Conservation (phyloP, 53 echinoderm and acorn worm species). For the Mesocentrotus franciscanus region DNA sequence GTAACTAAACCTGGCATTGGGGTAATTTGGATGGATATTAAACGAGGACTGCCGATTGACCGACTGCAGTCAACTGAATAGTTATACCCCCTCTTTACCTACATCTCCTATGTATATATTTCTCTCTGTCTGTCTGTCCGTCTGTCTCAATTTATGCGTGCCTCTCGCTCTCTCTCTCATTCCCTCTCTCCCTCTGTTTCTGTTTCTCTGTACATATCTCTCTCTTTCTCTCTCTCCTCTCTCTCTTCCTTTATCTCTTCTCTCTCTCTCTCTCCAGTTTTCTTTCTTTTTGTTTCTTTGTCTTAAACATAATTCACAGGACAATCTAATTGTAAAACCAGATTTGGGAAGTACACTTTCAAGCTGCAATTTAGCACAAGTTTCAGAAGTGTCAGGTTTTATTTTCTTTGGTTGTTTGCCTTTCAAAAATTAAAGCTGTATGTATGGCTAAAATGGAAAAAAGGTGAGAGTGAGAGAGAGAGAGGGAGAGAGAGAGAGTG, state of each 20-base stretch:
- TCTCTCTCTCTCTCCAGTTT: too few species aligned
- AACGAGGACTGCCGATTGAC: conserved; percentile 1
- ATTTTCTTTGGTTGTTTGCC: neutral
- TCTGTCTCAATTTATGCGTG: neutral
- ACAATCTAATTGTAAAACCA: neutral
- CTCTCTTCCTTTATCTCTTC: too few species aligned
- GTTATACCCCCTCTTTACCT: neutral
- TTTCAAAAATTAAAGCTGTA: neutral
- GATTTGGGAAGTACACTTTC: neutral
- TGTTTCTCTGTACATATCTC: too few species aligned
- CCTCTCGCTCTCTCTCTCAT: neutral
- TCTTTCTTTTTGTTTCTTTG: too few species aligned
- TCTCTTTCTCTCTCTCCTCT: too few species aligned
- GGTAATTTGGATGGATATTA: conserved; percentile 14
- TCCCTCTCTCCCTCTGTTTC: too few species aligned
- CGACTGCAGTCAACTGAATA: neutral
- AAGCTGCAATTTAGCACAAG: neutral
- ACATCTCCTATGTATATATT: too few species aligned
- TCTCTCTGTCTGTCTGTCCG: neutral
- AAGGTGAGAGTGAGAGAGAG: neutral
- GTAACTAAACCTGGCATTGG: neutral
- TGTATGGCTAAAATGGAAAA: neutral
- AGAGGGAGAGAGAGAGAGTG: neutral
- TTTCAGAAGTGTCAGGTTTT: neutral
- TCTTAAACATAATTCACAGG: neutral